A percentile compares a stretch with the other conserved stretches of the same genome.
Evolutionary conservation across 2,113 vertebrate genomes (phyloP).

Genomic region (Rhea pennata): DNA sequence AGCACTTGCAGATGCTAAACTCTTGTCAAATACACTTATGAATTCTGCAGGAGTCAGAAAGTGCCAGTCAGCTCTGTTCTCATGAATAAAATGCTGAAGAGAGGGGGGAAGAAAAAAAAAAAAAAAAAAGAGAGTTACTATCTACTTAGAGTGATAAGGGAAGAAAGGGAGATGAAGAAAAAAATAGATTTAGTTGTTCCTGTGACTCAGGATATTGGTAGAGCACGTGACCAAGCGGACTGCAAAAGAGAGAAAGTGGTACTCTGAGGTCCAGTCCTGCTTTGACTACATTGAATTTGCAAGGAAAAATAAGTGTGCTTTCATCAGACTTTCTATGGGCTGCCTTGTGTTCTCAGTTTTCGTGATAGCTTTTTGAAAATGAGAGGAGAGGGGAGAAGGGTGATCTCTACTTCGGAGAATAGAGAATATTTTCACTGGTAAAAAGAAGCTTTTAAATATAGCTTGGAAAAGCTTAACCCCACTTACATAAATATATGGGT

Average conservation of each 20-base stretch:
- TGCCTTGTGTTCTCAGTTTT: not conserved
- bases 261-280: not conserved
- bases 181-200: not conserved
- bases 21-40: not conserved
- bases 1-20: not conserved
- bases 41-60: not conserved
- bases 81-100: not conserved
- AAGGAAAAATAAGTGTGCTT: not conserved
- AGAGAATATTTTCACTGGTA: not conserved
- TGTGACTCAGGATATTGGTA: not conserved
- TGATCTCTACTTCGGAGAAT: too few relatives aligned
- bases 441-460: not conserved
- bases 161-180: not conserved
- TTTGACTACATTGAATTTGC: not conserved
- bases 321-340: not conserved
- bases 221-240: not conserved
- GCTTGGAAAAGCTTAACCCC: not conserved
- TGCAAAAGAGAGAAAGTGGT: not conserved
- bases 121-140: not conserved
- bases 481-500: not conserved
- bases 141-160: not conserved
- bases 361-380: not conserved
- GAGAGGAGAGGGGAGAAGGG: rapidly evolving
- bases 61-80: not conserved
- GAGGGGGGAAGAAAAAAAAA: too few relatives aligned